Evolutionary conservation across 2,113 vertebrate genomes (phyloP).

Genomic region (Monopterus albus): DNA sequence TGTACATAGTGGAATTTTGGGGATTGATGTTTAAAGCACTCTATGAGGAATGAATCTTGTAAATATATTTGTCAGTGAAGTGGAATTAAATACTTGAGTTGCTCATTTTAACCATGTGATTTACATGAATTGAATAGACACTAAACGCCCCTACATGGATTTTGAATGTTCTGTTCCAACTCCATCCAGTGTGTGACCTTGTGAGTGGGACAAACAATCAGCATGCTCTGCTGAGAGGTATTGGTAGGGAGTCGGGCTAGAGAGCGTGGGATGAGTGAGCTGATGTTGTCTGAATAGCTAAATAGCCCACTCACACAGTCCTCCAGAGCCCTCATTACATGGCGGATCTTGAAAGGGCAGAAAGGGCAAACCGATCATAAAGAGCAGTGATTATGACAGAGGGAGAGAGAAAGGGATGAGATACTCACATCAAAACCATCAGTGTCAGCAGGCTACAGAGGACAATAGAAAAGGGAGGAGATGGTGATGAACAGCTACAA

Average conservation of each 20-base stretch:
- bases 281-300: slow-evolving; percentile 78
- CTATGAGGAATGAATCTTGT: fast-evolving
- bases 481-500: slow-evolving; percentile 60
- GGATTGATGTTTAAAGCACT: background rate
- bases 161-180: slow-evolving; percentile 16
- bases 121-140: background rate
- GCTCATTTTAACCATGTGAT: slow-evolving; percentile 6
- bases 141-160: slow-evolving; percentile 21
- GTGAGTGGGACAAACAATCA: slow-evolving; percentile 58
- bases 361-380: slow-evolving; percentile 83
- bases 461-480: slow-evolving; percentile 53
- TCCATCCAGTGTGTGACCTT: slow-evolving; percentile 65
- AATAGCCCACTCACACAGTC: slow-evolving; percentile 76
- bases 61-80: background rate
- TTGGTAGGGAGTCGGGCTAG: slow-evolving; percentile 52
- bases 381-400: slow-evolving; percentile 82
- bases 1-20: background rate
- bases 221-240: slow-evolving; percentile 54
- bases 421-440: slow-evolving; percentile 75
- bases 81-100: background rate
- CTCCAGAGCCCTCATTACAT: slow-evolving; percentile 82
- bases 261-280: slow-evolving; percentile 67
- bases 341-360: slow-evolving; percentile 80
- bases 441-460: slow-evolving; percentile 69
- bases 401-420: slow-evolving; percentile 63